Evolutionary conservation across 2,888 invertebrate species (phyloP), one percentile per base, ranked within the genome.

Genomic region (Willowsia nigromaculata): DNA sequence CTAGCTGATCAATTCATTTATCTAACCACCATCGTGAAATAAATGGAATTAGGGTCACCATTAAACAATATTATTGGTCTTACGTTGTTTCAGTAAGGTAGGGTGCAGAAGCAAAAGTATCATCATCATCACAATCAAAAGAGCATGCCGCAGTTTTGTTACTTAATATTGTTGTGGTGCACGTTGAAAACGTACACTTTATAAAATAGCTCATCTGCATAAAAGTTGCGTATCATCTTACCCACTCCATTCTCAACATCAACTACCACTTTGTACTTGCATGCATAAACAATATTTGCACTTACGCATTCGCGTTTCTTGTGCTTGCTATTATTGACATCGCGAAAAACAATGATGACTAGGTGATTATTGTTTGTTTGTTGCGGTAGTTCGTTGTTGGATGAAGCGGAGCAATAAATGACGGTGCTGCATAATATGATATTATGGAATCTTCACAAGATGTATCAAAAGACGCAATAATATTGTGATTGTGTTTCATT

Each of bases 31-130:
- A 27, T 78, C 37, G 18, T 78, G 13, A 68, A 83, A 83, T 83
- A 68, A 76, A 62, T 68, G 65, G 68, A 83, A 83, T 83, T 83
- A 83, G 83, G 83, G 83, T 83, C 83, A 83, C 83, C 30, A 68
- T 83, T 83, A 53, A 68, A 83, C 71, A 68, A 71, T 83, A 83
- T 53, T 56, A 56, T 62, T 47, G 62, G 59, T 65, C 65, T 47
- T 47, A 82, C 82, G 62, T 82, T 82, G 82, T 62, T 62, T 82
- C n/a, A 11, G n/a, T n/a, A n/a, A 43, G 18, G 18, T 43, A 82
- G 43, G 43, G 47, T 82, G 30, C 37, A 82, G 22, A 78, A 53
- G 33, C 37, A 78, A 59, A 13, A 37, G 27, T 30, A 59, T 56
- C 71, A 18, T 18, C 40, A 40, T 68, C 13, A 22, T 37, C 13